A percentile compares a stretch with the other conserved stretches of the same genome.
Conservation (phyloP, 2,888 invertebrate genomes). For the Cremastinae sp. region DNA sequence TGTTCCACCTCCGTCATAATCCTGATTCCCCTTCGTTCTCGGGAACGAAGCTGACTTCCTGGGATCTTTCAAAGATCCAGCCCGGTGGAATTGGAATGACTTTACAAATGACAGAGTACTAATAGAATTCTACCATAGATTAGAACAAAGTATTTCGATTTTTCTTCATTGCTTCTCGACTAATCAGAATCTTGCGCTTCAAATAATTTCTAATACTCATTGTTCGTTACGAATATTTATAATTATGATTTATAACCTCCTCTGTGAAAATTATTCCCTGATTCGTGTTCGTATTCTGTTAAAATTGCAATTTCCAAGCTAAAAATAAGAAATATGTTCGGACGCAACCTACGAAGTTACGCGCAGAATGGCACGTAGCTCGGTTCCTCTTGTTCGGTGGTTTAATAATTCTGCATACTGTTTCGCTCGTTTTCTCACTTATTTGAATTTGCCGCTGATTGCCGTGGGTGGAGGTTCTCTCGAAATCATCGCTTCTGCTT, state of each 20-base stretch:
- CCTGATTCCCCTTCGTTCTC: constrained; percentile 19
- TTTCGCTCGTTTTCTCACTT: constrained; percentile 50
- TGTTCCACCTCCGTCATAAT: constrained; percentile 9
- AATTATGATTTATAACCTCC: too few relatives aligned
- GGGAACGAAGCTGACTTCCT: constrained; percentile 32
- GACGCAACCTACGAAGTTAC: not conserved
- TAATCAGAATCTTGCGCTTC: too few relatives aligned
- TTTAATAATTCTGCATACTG: constrained; percentile 24
- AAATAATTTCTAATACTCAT: too few relatives aligned
- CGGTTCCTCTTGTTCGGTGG: constrained; percentile 33
- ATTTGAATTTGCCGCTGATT: constrained; percentile 76
- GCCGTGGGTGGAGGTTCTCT: constrained; percentile 64
- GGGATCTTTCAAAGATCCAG: constrained; percentile 53
- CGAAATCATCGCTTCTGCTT: constrained; percentile 36
- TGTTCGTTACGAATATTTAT: too few relatives aligned
- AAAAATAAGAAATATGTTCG: too few relatives aligned
- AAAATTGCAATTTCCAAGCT: too few relatives aligned
- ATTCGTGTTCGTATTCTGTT: not conserved
- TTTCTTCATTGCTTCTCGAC: too few relatives aligned
- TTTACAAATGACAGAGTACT: too few relatives aligned
- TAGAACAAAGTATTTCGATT: too few relatives aligned
- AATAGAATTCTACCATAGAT: too few relatives aligned
- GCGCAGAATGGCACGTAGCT: constrained; percentile 40
- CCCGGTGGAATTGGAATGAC: too few relatives aligned
- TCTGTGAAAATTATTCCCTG: too few relatives aligned